Conservation (phyloP, 2,113 vertebrate genomes). For the Microcebus jonahi region DNA sequence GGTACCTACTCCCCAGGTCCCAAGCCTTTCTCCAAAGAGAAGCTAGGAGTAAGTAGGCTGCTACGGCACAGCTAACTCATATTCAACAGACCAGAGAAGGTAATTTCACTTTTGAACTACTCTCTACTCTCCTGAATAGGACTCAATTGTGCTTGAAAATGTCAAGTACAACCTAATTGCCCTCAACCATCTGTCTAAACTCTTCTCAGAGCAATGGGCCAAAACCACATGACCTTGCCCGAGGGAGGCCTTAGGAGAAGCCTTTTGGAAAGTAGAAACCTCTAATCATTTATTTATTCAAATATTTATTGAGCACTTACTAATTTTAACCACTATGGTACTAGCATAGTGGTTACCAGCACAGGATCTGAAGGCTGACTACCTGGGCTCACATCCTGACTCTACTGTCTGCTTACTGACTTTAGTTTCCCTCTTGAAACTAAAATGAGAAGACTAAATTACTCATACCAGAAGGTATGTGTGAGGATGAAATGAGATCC, state of each 20-base stretch:
- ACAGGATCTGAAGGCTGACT: neutral
- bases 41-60: neutral
- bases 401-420: neutral
- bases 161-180: conserved; percentile 53
- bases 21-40: conserved; percentile 35
- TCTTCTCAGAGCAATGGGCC: conserved; percentile 12
- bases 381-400: neutral
- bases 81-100: conserved; percentile 48
- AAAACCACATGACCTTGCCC: neutral
- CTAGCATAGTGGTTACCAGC: neutral
- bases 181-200: conserved; percentile 52
- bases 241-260: neutral
- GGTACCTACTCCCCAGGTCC: neutral
- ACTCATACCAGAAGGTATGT: neutral
- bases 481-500: neutral
- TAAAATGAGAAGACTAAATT: conserved; percentile 52
- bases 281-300: conserved; percentile 53
- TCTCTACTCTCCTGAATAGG: conserved; percentile 65
- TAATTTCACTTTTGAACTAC: conserved; percentile 60
- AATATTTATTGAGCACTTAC: conserved; percentile 52
- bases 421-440: neutral
- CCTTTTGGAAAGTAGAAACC: conserved; percentile 36
- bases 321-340: neutral
- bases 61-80: conserved; percentile 14
- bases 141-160: conserved; percentile 65